Evolutionary conservation across 2,888 invertebrate species (phyloP), one percentile per base, ranked within the genome.

Genomic region (Drosophila pseudotakahashii): DNA sequence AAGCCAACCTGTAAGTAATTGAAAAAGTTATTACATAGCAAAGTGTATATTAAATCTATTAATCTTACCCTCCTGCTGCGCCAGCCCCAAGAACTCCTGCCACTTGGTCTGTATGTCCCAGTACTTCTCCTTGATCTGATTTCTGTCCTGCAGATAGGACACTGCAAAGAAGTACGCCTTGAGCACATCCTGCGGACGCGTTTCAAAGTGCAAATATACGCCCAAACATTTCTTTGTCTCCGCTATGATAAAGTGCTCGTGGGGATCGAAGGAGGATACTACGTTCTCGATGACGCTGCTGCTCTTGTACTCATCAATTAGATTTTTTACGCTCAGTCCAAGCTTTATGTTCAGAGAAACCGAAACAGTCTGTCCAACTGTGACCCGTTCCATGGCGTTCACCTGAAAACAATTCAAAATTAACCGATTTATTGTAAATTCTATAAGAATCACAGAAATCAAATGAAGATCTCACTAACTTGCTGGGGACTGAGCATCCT

Each of bases 301-400:
- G 57, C 88, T 90, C 62, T 91, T 90, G 69, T 91, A 91, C 64
- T 92, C 92, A 52, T 92, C 90, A 23, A 92, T 87, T 2, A 92
- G 81, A 79, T 91, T 78, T 63, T 91, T 91, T 0, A 91, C 91
- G 14, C 92, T 92, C 13, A 92, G 71, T 3, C 92, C 92, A 11
- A 92, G 76, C 7, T 88, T 83, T 19, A 92, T 90, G 58, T 91
- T 90, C 4, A 91, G 77, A 2, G 92, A 92, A 1, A 92, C 91
- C 0, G 92, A 92, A 0, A 92, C 92, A 0, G 94, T 94, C 79
- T 91, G 91, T 51, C 94, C 94, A 51, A 94, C 82, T 30, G 96
- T 92, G 6, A 96, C 94, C 19, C 95, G 95, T 92, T 98, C 98
- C 70, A 92, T 92, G 75, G 92, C 92, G 89, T 98, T 98, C 4